Evolutionary conservation across 2,888 invertebrate genomes (phyloP), one percentile per base, ranked within the genome.

Genomic region (Sylvicola cinctus): DNA sequence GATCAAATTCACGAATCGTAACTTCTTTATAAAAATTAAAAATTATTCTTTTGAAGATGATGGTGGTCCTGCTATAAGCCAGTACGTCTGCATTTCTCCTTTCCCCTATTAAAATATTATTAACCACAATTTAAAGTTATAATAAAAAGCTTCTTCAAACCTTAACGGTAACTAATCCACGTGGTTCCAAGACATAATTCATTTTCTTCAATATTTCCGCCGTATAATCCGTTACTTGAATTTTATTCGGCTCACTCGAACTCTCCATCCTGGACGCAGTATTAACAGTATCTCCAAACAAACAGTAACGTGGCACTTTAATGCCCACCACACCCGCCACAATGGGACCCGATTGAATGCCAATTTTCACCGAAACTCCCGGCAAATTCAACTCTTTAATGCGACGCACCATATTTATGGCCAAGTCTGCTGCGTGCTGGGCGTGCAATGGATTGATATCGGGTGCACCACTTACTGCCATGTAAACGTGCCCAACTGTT

Each of bases 211-310:
- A 62, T 36, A 76, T 65, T 0, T 66, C 58, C 36, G 75, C 74
- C 0, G 81, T 77, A 29, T 64, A 62, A 11, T 70, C 65, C 2
- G 87, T 83, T 43, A 87, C 67, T 46, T 88, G 84, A 13, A 87
- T 68, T 49, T 64, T 69, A 37, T 74, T 75, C 1, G 74, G 65
- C 65, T 77, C 51, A 25, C 57, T 51, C 33, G 66, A 61, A 13
- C 69, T 68, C 51, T 88, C 87, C 85, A 88, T 87, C 37, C 88
- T 66, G 3, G 87, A 83, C 2, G 88, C 88, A 0, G 84, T 87
- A 51, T 90, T 90, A 13, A 90, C 83, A 0, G 87, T 81, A 52
- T 87, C 87, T 0, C 88, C 88, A 40, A 88, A 88, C 32, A 90
- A 71, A 46, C 87, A 88, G 53, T 84, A 87, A 0, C 85, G 66